These are phyloP conservation scores for Eupithecia exiguata DNA, from an alignment of 2,888 invertebrate species.

Conservation along the genomic window DNA sequence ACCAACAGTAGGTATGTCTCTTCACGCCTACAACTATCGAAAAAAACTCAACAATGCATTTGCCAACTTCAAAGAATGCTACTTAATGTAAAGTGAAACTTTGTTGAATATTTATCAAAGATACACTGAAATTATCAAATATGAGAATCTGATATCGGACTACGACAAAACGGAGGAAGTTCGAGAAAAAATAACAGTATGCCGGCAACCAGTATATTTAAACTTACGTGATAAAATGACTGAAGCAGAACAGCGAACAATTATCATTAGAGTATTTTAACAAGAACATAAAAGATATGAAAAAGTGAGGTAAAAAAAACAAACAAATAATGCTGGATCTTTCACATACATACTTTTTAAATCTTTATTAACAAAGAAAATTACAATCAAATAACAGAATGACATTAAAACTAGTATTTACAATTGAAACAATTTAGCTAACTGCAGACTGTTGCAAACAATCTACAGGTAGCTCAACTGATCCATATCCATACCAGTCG, in stretches of 20 bases:
- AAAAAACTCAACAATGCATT: conserved; percentile 69
- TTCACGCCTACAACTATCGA: conserved; percentile 54
- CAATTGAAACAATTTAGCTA: too few relatives aligned
- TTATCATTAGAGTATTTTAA: background rate
- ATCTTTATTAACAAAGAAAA: too few relatives aligned
- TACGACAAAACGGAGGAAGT: background rate
- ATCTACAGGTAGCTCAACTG: too few relatives aligned
- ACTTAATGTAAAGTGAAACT: background rate
- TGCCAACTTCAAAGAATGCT: conserved; percentile 51
- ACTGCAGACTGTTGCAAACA: too few relatives aligned
- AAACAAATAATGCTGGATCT: background rate
- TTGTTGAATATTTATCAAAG: background rate
- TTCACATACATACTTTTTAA: too few relatives aligned
- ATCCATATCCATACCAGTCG: too few relatives aligned
- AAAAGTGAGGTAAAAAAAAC: background rate
- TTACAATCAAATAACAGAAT: too few relatives aligned
- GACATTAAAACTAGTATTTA: too few relatives aligned
- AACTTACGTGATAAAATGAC: background rate
- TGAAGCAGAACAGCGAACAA: background rate
- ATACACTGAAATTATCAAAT: background rate
- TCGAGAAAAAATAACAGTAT: background rate
- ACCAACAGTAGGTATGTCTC: conserved; percentile 42
- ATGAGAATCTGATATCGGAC: background rate
- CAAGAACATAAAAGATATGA: background rate
- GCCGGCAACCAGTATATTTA: background rate